These are phyloP conservation scores for Cephalopholis sonnerati DNA, from an alignment of 2,113 vertebrate species.

Conservation along the genomic window DNA sequence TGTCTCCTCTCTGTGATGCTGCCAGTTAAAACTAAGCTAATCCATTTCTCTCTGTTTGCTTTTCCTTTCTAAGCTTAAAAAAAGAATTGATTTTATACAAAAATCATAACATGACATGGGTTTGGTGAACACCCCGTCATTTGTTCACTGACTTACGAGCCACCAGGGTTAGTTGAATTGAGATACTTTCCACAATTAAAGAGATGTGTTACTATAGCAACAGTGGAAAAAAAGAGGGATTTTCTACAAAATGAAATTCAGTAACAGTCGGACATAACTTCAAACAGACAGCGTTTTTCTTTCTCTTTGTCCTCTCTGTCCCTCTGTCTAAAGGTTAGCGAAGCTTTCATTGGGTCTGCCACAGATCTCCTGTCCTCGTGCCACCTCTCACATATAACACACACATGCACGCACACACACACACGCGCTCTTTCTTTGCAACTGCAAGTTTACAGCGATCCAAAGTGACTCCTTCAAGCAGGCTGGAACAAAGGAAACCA, in stretches of 20 bases:
- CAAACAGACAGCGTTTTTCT: constrained; percentile 80
- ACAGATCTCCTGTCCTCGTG: constrained; percentile 30
- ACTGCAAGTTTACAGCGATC: constrained; percentile 44
- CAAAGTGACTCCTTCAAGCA: constrained; percentile 62
- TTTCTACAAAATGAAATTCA: constrained; percentile 86
- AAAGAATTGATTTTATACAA: constrained; percentile 13
- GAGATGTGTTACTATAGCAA: constrained; percentile 88
- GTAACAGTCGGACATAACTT: constrained; percentile 87
- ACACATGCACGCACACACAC: background rate
- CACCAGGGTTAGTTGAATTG: background rate
- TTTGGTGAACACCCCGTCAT: background rate
- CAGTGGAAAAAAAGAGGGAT: constrained; percentile 88
- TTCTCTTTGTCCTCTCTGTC: constrained; percentile 21
- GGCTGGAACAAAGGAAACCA: constrained; percentile 67
- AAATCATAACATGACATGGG: constrained; percentile 3
- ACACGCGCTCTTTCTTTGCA: constrained; percentile 14
- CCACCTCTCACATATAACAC: constrained; percentile 21
- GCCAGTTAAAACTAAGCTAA: background rate
- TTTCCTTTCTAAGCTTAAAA: background rate
- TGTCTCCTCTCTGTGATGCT: background rate
- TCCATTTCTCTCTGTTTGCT: background rate
- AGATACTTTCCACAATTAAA: constrained; percentile 30
- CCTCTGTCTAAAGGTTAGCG: constrained; percentile 33
- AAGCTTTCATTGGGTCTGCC: constrained; percentile 66
- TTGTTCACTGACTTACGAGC: constrained; percentile 24